Evolutionary conservation across 2,888 invertebrate genomes (phyloP).

Genomic region (Napeogenes sylphis): DNA sequence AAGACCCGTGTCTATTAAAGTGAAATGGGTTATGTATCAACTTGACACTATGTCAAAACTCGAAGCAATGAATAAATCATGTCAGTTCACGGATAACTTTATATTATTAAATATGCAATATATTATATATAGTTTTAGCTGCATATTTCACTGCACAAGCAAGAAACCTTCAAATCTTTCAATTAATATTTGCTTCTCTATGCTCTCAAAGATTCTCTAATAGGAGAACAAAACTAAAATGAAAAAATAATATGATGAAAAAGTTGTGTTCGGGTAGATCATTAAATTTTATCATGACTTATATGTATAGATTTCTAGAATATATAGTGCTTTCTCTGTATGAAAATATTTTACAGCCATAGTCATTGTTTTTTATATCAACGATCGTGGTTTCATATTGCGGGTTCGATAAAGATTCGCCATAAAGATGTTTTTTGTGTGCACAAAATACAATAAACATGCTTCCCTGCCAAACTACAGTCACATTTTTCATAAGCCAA

Average conservation of each 20-base stretch:
- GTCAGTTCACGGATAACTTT: neutral
- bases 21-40: constrained; percentile 3
- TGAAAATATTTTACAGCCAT: constrained; percentile 14
- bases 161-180: neutral
- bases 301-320: constrained; percentile 11
- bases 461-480: constrained; percentile 17
- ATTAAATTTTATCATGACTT: constrained; percentile 5
- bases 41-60: constrained; percentile 1
- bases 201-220: neutral
- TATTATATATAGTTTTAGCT: neutral
- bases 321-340: constrained; percentile 2
- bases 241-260: neutral
- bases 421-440: constrained; percentile 27
- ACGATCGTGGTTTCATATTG: constrained; percentile 20
- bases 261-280: neutral
- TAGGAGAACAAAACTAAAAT: neutral
- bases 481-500: constrained; percentile 21
- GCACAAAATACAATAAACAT: constrained; percentile 21
- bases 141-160: neutral
- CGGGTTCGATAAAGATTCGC: constrained; percentile 16
- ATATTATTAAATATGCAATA: neutral
- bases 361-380: constrained; percentile 23
- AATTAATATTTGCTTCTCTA: neutral
- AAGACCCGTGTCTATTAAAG: constrained; percentile 1
- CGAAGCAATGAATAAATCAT: constrained; percentile 1